A percentile compares a stretch with the other conserved stretches of the same genome.
These are phyloP conservation scores for Hystrix brachyura DNA, from an alignment of 2,113 vertebrate species.

Conservation along the genomic window DNA sequence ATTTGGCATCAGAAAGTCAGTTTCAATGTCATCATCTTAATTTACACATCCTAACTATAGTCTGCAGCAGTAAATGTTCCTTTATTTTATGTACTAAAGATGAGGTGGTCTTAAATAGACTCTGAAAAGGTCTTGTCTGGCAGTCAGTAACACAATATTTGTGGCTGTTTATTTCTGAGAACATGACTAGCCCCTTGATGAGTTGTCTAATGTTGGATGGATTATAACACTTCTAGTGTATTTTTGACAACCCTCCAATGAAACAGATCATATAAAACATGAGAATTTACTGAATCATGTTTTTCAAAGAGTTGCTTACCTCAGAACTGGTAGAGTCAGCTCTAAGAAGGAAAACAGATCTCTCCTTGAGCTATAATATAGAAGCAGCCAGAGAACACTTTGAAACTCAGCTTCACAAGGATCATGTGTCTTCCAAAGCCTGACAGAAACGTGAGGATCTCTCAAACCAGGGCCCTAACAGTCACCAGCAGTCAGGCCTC, in stretches of 20 bases:
- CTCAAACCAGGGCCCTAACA: background rate
- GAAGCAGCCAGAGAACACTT: background rate
- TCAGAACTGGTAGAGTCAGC: conserved; percentile 1
- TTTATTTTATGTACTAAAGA: background rate
- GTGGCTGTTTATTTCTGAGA: background rate
- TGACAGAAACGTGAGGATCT: background rate
- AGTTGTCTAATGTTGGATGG: background rate
- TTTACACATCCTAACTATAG: background rate
- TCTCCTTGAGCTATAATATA: background rate
- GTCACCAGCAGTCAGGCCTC: background rate
- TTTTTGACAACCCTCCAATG: background rate
- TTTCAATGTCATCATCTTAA: background rate
- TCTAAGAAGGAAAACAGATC: conserved; percentile 14
- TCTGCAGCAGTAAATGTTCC: background rate
- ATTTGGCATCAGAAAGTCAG: background rate
- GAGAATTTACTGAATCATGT: background rate
- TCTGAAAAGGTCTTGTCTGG: background rate
- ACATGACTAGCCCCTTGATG: background rate
- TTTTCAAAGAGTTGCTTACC: conserved; percentile 45
- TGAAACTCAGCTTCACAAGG: background rate
- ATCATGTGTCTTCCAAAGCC: background rate
- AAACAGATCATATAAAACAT: background rate
- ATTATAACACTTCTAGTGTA: background rate
- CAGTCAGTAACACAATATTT: background rate
- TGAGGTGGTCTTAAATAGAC: background rate